These are phyloP conservation scores for Drosophila trapezifrons DNA, from an alignment of 1,140 invertebrate genomes.

Conservation along the genomic window DNA sequence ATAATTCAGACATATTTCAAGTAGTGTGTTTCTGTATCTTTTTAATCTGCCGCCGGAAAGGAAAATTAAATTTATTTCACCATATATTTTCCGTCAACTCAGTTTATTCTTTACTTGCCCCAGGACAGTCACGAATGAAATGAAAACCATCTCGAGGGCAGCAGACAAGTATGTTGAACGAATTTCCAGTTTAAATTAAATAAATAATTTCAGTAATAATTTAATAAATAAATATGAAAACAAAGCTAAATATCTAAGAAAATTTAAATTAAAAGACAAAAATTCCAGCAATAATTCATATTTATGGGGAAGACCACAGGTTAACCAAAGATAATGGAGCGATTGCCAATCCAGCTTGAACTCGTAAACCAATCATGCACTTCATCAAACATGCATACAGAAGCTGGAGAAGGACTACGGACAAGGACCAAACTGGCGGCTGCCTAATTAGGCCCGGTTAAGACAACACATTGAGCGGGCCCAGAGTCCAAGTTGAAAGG, in stretches of 20 bases:
- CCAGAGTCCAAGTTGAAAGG: conserved; percentile 15
- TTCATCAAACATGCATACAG: conserved; percentile 35
- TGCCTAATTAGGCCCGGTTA: conserved; percentile 69
- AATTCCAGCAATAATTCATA: background rate
- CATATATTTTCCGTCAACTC: conserved; percentile 26
- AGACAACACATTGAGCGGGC: conserved; percentile 62
- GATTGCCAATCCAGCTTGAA: conserved; percentile 1
- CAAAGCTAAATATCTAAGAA: background rate
- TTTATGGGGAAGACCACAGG: background rate
- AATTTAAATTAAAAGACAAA: background rate
- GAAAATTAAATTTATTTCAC: conserved; percentile 53
- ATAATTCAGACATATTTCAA: conserved; percentile 8
- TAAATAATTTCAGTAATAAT: background rate
- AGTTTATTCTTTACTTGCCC: conserved; percentile 5
- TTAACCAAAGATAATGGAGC: background rate
- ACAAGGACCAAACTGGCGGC: conserved; percentile 14
- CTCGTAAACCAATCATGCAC: conserved; percentile 69
- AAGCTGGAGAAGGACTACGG: conserved; percentile 22
- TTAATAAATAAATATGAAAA: background rate
- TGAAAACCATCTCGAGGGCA: conserved; percentile 25
- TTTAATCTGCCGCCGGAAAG: conserved; percentile 18
- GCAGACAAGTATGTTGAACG: conserved; percentile 17
- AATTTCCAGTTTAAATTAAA: conserved; percentile 7
- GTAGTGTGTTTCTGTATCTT: background rate
- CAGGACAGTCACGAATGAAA: conserved; percentile 20